Base-by-base conservation (phyloP, 2,113 vertebrate genomes). In the Sorex fumeus region DNA sequence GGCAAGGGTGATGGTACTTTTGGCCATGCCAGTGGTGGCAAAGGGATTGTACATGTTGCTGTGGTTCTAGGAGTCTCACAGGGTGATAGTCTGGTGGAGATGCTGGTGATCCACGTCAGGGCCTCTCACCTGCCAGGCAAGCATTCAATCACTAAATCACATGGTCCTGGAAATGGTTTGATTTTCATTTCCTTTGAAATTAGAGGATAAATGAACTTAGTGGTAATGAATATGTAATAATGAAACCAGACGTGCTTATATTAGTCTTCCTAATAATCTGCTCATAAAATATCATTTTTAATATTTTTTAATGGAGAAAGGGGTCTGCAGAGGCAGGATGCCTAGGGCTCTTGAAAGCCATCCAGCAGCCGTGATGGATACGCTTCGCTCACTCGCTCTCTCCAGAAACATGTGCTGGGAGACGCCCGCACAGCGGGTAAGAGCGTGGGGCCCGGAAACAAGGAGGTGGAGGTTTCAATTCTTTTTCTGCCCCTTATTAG, bases 181-280 rank as follows among this genome's bases (percentile, higher is more conserved):
- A 32, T 71, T 92, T 84, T 84, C 30, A 64, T 70, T 82, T 89
- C 9, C 72, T 92, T 87, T 79, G 82, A 91, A 91, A 82, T 77
- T 34, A 66, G 43, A 40, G 67, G 12, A 57, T 43, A 70, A 90
- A 45, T 90, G 21, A 92, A 84, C 60, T 67, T 50, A 77, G 77
- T 47, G 77, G 45, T 88, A 70, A 70, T 77, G 47, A 87, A 69
- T 70, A 27, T 64, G 8, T 87, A 75, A 36, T 91, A 76, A 66
- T 86, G n/a, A 66, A 66, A 11, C 12, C 28, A 69, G 6, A 8
- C 7, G 82, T 1, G 6, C 28, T 83, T 91, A 40, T 88, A 32
- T 66, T 40, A 34, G 21, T 40, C 32, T 84, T 95, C 60, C 50
- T 64, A 69, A 13, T 30, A 89, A 36, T 87, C 45, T 9, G 13